Conservation (phyloP, 2,797 vertebrate species). For the Acrossocheilus wenchowensis region DNA sequence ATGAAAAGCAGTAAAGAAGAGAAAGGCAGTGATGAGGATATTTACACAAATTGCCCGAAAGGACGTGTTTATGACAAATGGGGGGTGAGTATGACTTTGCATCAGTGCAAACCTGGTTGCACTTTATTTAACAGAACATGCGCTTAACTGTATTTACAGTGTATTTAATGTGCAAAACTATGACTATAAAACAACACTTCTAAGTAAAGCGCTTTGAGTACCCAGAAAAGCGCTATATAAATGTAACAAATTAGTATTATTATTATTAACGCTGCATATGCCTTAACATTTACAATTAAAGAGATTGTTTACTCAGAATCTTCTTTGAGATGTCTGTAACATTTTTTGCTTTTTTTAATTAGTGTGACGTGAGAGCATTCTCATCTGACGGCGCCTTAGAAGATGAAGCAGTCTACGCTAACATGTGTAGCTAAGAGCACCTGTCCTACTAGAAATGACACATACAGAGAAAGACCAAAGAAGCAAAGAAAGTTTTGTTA, state of each 20-base stretch:
- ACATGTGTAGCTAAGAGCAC: no score
- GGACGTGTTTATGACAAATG: constrained; percentile 63
- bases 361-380: background rate
- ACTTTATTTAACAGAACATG: no score
- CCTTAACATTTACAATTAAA: background rate
- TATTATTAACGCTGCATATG: background rate
- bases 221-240: no score
- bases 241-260: no score
- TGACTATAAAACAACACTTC: background rate
- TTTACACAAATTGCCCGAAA: background rate
- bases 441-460: background rate
- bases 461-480: background rate
- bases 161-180: background rate
- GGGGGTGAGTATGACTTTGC: constrained; percentile 57
- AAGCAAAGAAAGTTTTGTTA: no score
- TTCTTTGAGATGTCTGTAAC: background rate
- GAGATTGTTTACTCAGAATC: background rate
- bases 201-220: no score
- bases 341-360: background rate
- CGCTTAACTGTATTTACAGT: no score
- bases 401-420: no score
- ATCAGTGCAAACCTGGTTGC: background rate
- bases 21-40: background rate
- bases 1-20: background rate
- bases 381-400: background rate